Conservation (phyloP, 37 sponge, comb jelly and placozoan species). For the Beroe ovata region DNA sequence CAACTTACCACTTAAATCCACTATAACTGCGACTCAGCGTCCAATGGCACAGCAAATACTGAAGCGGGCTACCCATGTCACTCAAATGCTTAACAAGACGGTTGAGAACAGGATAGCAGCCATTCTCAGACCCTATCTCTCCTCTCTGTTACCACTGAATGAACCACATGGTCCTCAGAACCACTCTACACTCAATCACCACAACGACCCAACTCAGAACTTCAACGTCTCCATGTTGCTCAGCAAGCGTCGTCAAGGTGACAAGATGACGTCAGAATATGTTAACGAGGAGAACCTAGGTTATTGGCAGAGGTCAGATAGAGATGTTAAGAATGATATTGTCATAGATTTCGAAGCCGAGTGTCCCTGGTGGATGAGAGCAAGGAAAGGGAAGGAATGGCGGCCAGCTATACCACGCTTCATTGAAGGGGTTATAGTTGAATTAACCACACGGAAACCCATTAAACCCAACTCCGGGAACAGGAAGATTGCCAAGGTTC, state of each 20-base stretch:
- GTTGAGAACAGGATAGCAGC: neutral
- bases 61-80: neutral
- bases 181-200: neutral
- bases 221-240: neutral
- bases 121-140: slow-evolving; percentile 7
- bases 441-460: slow-evolving; percentile 11
- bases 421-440: slow-evolving; percentile 40
- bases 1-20: too few species aligned
- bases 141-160: neutral
- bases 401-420: slow-evolving; percentile 19
- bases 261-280: slow-evolving; percentile 2
- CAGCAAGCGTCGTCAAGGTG: slow-evolving; percentile 26
- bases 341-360: slow-evolving; percentile 9
- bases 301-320: neutral
- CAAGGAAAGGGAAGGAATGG: slow-evolving; percentile 8
- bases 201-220: neutral
- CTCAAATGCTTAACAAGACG: neutral
- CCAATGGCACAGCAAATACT: neutral
- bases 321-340: neutral
- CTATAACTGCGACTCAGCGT: too few species aligned
- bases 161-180: neutral
- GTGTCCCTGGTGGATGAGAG: neutral
- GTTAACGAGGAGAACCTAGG: neutral
- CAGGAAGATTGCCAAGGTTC: slow-evolving; percentile 32
- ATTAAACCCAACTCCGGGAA: slow-evolving; percentile 46